Base-by-base conservation (phyloP, 2,888 invertebrate species). In the Cylindroiulus punctatus region DNA sequence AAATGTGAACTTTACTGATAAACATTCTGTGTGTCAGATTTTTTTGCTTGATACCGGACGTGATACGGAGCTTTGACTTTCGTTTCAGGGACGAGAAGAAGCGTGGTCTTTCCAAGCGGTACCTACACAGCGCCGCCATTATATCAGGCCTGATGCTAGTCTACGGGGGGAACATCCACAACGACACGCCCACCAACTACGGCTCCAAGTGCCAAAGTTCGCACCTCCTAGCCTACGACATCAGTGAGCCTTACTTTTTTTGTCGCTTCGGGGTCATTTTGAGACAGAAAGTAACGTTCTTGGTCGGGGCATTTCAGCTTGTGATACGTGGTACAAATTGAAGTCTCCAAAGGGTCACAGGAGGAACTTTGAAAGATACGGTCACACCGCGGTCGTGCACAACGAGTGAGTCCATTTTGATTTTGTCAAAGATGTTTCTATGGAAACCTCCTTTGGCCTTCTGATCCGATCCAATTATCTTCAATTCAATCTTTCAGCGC, bases 131-230 rank as follows among this genome's bases (percentile, higher is more conserved):
- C 0, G 96, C 97, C 17, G 96, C 97, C 90, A 92, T 98, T 19
- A 93, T 95, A 22, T 94, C 95, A 90, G 95, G 96, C 30, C 91
- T 97, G 88, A 96, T 99, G 96, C 91, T 98, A 87, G 95, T 98
- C 22, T 98, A 97, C 90, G 99, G 98, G 0, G 99, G 99, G 3
- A 99, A 98, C 91, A 97, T 97, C 0, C 98, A 98, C 92, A 99
- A 98, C 90, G 97, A 98, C 90, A 97, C 98, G 0, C 94, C 96
- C 0, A 95, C 95, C 88, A 96, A 95, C 88, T 94, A 95, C 44
- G 91, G 91, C 22, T 91, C 91, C 52, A 95, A 96, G 89, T 99
- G 98, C 91, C 98, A 97, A 90, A 97, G 97, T 22, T 94, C 95
- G 17, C 95, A 96, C 88, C 94, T 97, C 81, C 92, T 98, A 87